A percentile compares a stretch with the other conserved stretches of the same genome.
These are phyloP conservation scores for Andrena haemorrhoa DNA, from an alignment of 2,888 invertebrate species.

Conservation along the genomic window DNA sequence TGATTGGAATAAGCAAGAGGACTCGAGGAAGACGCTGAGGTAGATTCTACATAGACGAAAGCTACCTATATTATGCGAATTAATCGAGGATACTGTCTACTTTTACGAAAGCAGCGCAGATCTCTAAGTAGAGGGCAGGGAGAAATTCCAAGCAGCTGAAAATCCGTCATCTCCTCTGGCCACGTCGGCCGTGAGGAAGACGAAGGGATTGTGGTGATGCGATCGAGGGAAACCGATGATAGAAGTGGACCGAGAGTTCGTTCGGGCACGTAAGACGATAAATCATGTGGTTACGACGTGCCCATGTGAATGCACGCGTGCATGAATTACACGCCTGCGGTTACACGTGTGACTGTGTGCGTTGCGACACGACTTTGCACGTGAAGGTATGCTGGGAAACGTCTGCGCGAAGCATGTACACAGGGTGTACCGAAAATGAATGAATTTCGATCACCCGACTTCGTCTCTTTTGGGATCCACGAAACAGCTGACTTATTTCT, in stretches of 20 bases:
- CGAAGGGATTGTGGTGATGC: conserved; percentile 25
- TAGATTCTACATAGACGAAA: not conserved
- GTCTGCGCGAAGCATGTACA: not conserved
- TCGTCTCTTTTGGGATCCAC: not conserved
- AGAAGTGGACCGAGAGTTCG: conserved; percentile 62
- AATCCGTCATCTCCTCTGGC: conserved; percentile 51
- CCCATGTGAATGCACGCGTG: conserved; percentile 40
- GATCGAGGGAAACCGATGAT: conserved; percentile 65
- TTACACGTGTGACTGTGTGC: conserved; percentile 8
- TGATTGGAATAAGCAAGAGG: not conserved
- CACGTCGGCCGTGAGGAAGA: conserved; percentile 6
- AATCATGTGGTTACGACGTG: conserved; percentile 67
- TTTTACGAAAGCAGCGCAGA: not conserved
- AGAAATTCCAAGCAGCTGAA: conserved; percentile 41
- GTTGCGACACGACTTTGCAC: not conserved
- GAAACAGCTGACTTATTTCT: not conserved
- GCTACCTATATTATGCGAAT: not conserved
- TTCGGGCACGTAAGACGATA: conserved; percentile 71
- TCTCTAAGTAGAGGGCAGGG: not conserved
- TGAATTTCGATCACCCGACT: no score
- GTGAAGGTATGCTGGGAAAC: conserved; percentile 3
- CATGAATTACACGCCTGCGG: conserved; percentile 47
- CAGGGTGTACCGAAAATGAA: not conserved
- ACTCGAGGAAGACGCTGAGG: not conserved
- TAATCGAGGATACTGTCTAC: conserved; percentile 1